Base-by-base conservation (phyloP, 2,113 vertebrate genomes). In the Odontophorus gujanensis region DNA sequence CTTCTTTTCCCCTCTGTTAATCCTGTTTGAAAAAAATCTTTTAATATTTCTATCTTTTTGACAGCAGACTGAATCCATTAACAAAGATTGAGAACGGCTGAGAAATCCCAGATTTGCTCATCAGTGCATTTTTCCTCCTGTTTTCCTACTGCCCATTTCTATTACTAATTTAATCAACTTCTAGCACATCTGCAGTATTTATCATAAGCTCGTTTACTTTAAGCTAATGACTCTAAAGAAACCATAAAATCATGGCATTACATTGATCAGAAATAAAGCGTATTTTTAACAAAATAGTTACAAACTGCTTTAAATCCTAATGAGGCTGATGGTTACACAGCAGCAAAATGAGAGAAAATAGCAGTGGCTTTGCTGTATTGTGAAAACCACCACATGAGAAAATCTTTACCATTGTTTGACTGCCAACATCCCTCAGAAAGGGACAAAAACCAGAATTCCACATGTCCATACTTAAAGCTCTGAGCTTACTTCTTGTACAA, bases 251-350 rank as follows among this genome's bases (percentile, higher is more conserved):
- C 61, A 57, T 22, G 85, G 95, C 95, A 96, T 96, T 96, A 96
- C 93, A 96, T 26, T 93, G 96, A 95, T 97, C 92, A 96, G 96
- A 97, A 97, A 97, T 88, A 93, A 95, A 97, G 93, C 95, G 97
- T 96, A 94, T 97, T 98, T 96, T 96, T 97, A 90, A 83, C 94
- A 67, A 89, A 96, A 97, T 93, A 92, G 81, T 97, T 92, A 62
- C 88, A 93, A 95, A 94, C 42, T 76, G 87, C 93, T 95, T 96
- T 90, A 88, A 94, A 92, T 93, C 59, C 82, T 82, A 84, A 79
- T 22, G 66, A 85, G 78, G 68, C 65, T 9, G 74, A 47, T 40
- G 30, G 83, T 42, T 68, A 30, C 19, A 2, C 68, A 88, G 69
- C 67, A 76, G 82, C 94, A 96, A 92, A 94, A 95, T 67, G 81